These are phyloP conservation scores for Cottoperca gobio DNA, from an alignment of 2,797 vertebrate species.

Conservation along the genomic window DNA sequence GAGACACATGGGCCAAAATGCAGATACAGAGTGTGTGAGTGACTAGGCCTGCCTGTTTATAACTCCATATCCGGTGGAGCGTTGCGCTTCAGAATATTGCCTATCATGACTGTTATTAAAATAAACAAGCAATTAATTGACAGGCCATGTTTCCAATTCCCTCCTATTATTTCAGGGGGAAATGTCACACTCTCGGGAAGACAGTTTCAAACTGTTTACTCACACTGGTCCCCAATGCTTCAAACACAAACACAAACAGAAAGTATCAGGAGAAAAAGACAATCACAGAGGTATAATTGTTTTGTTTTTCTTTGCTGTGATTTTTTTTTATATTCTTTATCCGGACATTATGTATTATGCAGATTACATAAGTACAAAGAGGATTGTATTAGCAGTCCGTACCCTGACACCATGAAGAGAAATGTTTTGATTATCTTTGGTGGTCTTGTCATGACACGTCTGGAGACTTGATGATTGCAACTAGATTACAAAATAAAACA, in stretches of 20 bases:
- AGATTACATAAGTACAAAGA: slow-evolving; percentile 62
- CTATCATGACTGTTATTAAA: slow-evolving; percentile 75
- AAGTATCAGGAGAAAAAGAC: slow-evolving; percentile 58
- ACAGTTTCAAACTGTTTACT: slow-evolving; percentile 65
- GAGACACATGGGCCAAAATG: slow-evolving; percentile 2
- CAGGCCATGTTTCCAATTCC: slow-evolving; percentile 72
- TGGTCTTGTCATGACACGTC: slow-evolving; percentile 19
- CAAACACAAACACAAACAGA: slow-evolving; percentile 37
- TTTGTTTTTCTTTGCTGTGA: slow-evolving; percentile 58
- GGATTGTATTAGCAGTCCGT: slow-evolving; percentile 42
- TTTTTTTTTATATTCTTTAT: slow-evolving; percentile 45
- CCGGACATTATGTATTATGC: slow-evolving; percentile 54
- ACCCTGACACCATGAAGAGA: slow-evolving; percentile 29
- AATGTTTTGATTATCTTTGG: slow-evolving; percentile 38
- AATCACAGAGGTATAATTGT: slow-evolving; percentile 63
- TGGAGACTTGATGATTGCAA: slow-evolving; percentile 29
- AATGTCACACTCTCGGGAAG: slow-evolving; percentile 63
- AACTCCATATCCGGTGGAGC: slow-evolving; percentile 58
- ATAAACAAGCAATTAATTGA: slow-evolving; percentile 83
- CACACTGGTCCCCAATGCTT: slow-evolving; percentile 39
- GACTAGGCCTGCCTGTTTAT: slow-evolving; percentile 47
- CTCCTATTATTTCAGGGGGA: slow-evolving; percentile 64
- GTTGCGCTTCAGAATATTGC: slow-evolving; percentile 64
- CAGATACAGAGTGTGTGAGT: slow-evolving; percentile 20
- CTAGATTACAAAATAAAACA: slow-evolving; percentile 13